phyloP scores from a whole-genome alignment of 2,888 invertebrate genomes.

The Azorinus chamasolen region DNA sequence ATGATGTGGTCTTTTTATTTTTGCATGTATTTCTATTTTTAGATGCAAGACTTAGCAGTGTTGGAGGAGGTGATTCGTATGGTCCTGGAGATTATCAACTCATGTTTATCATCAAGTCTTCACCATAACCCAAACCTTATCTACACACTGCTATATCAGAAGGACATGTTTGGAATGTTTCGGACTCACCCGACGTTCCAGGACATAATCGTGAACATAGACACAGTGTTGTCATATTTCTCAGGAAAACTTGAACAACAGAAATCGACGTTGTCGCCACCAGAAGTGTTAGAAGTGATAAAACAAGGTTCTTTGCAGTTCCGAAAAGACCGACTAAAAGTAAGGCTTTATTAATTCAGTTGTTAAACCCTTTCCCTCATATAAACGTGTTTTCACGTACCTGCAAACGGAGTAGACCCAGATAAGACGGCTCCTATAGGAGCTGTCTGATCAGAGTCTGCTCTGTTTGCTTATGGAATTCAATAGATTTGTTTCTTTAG shows the following conservation, averaged over 20 bases:
- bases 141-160: conserved; percentile 97
- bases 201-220: conserved; percentile 96
- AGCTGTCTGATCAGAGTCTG: no score
- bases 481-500: no score
- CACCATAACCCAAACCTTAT: conserved; percentile 96
- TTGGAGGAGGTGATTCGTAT: conserved; percentile 98
- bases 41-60: conserved; percentile 92
- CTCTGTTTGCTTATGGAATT: no score
- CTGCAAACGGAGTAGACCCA: no score
- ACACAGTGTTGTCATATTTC: conserved; percentile 94
- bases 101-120: conserved; percentile 95
- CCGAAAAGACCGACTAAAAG: conserved; percentile 97
- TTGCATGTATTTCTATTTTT: conserved; percentile 60
- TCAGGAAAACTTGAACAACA: conserved; percentile 89
- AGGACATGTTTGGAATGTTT: conserved; percentile 92
- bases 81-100: conserved; percentile 98
- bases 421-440: no score
- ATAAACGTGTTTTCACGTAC: no score
- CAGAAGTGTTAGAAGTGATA: conserved; percentile 95
- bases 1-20: no score
- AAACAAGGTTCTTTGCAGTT: conserved; percentile 97
- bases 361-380: no score
- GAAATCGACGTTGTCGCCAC: conserved; percentile 92
- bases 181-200: conserved; percentile 95
- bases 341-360: conserved; percentile 87